Evolutionary conservation across 2,888 invertebrate species (phyloP).

Genomic region (Augiades crinisus): DNA sequence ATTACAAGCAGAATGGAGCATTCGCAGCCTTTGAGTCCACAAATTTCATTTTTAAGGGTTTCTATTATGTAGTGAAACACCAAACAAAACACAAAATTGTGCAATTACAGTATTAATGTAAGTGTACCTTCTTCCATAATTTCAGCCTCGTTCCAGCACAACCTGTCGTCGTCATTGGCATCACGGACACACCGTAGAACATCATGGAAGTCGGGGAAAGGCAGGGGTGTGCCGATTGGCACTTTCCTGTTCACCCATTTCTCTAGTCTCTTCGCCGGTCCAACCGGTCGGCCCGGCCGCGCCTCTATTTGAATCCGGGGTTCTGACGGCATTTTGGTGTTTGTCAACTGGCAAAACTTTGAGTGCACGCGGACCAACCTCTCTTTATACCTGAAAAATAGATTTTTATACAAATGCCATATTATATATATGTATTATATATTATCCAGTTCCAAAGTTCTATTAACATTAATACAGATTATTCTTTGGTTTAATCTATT

Average conservation of each 20-base stretch:
- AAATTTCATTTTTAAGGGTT: too few relatives aligned
- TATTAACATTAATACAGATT: too few relatives aligned
- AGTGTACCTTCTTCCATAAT: constrained; percentile 70
- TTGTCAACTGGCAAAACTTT: constrained; percentile 84
- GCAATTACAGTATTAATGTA: neutral
- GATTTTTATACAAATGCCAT: too few relatives aligned
- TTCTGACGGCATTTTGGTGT: constrained; percentile 73
- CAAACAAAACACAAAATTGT: too few relatives aligned
- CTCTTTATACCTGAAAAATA: constrained; percentile 69
- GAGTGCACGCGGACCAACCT: constrained; percentile 73
- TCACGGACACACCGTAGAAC: constrained; percentile 66
- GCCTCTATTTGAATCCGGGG: constrained; percentile 60
- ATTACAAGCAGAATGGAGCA: too few relatives aligned
- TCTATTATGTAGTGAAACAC: too few relatives aligned
- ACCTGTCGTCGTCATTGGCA: constrained; percentile 60
- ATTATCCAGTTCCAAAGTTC: too few relatives aligned
- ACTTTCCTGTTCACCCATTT: constrained; percentile 70
- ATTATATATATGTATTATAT: too few relatives aligned
- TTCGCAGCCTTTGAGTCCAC: too few relatives aligned
- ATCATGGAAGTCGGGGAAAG: constrained; percentile 81
- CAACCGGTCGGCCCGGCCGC: constrained; percentile 55
- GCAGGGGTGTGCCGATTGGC: constrained; percentile 61
- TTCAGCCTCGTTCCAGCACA: constrained; percentile 67
- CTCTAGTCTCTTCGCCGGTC: constrained; percentile 65
- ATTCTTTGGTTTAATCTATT: too few relatives aligned